A percentile compares a stretch with the other conserved stretches of the same genome.
These are phyloP conservation scores for Oceanodroma leucorhoa DNA, from an alignment of 2,797 vertebrate genomes.

Conservation along the genomic window DNA sequence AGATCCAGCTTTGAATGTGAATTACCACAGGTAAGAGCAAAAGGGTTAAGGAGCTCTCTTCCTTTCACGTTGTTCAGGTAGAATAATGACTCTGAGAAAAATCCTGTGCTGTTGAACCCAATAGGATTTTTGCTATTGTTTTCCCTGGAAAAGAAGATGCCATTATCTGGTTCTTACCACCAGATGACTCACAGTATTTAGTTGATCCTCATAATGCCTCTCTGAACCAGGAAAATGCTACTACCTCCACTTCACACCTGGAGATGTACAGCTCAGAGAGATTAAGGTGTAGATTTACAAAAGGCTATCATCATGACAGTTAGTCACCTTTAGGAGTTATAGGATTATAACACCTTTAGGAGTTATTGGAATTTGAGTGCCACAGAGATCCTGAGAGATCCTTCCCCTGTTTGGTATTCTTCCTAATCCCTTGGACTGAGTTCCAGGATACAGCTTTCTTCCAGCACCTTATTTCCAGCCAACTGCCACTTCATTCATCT, in stretches of 20 bases:
- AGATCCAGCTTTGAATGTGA: neutral
- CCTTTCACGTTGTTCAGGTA: neutral
- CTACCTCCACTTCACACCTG: neutral
- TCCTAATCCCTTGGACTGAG: neutral
- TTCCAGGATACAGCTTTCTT: neutral
- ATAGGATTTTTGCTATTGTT: neutral
- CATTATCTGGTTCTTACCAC: neutral
- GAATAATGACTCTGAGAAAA: neutral
- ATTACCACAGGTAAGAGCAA: neutral
- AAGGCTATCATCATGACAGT: neutral
- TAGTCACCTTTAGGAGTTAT: neutral
- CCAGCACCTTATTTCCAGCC: neutral
- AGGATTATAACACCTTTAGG: neutral
- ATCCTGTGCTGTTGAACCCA: neutral
- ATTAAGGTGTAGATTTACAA: neutral
- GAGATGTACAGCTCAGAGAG: neutral
- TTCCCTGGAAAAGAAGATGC: neutral
- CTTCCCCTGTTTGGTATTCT: neutral
- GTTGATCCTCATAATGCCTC: neutral
- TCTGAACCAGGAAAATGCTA: neutral
- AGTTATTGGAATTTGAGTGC: neutral
- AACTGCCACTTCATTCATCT: neutral
- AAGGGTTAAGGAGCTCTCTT: neutral
- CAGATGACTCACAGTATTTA: neutral
- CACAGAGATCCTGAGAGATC: neutral